Evolutionary conservation across 2,113 vertebrate species (phyloP), one percentile per base, ranked within the genome.

Genomic region (Electrona antarctica): DNA sequence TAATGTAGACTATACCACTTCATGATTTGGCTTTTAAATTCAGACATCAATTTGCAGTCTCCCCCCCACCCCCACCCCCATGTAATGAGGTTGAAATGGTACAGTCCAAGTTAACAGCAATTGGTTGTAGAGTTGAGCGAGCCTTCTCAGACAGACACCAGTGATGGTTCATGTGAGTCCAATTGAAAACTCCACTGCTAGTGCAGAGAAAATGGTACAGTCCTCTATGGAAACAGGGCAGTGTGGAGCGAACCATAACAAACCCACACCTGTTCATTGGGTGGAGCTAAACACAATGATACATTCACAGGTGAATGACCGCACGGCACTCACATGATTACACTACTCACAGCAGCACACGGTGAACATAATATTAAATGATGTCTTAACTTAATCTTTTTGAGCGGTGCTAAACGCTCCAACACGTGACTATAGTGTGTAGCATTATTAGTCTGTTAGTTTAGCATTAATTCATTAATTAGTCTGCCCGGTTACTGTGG

Each of bases 181-280:
- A 52, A 33, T 28, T 8, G 13, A 6, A 14, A 28, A 41, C 7
- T 15, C 79, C 60, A 84, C 76, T 60, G 58, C 7, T 47, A n/a
- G 51, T 68, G 5, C 70, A 14, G 70, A 13, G 33, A 29, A 87
- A 75, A 85, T 93, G 95, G 95, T 89, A 93, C 78, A 74, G 85
- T 85, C 85, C 77, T 80, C 88, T 86, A 85, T 87, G 76, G 92
- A 83, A 88, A 93, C 91, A 54, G 62, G 60, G 73, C 51, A 76
- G 77, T 75, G 84, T 83, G 87, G 71, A 71, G 57, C 64, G 62
- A 74, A 88, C 80, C 85, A 78, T 60, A 84, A 83, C 58, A 79
- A 51, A 77, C 69, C 49, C 60, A 76, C 89, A 91, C 89, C 88
- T 83, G 89, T 83, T 79, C 69, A 60, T 51, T 85, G 80, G 93